These are phyloP conservation scores for Cydia fagiglandana DNA, from an alignment of 1,140 invertebrate genomes.

Conservation along the genomic window DNA sequence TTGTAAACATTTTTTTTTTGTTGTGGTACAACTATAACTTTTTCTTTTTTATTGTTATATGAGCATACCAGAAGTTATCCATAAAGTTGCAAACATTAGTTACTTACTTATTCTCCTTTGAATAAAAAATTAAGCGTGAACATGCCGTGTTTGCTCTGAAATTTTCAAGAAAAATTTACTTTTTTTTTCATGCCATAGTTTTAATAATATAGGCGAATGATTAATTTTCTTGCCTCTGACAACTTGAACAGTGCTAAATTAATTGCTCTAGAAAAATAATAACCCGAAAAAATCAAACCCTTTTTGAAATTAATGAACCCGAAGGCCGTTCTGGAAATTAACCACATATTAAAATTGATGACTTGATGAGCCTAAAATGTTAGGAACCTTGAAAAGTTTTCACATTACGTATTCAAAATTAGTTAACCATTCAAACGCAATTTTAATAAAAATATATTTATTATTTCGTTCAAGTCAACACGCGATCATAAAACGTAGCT, in stretches of 20 bases:
- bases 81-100: background rate
- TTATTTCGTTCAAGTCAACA: background rate
- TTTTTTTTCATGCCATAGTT: background rate
- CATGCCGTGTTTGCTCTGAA: background rate
- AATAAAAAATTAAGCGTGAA: background rate
- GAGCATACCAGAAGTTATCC: background rate
- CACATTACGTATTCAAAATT: slow-evolving; percentile 5
- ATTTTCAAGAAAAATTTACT: background rate
- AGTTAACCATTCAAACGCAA: background rate
- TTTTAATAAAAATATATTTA: slow-evolving; percentile 20
- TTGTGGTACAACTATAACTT: background rate
- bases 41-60: background rate
- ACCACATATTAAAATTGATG: slow-evolving; percentile 10
- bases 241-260: background rate
- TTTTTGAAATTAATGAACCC: background rate
- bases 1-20: background rate
- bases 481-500: background rate
- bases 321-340: background rate
- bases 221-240: background rate
- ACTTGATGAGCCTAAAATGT: background rate
- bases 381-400: slow-evolving; percentile 26
- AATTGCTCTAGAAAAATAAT: background rate
- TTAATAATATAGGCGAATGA: background rate
- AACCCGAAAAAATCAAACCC: background rate
- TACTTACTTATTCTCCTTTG: background rate